These are phyloP conservation scores for Crematogaster levior DNA, from an alignment of 2,888 invertebrate species.

Conservation along the genomic window DNA sequence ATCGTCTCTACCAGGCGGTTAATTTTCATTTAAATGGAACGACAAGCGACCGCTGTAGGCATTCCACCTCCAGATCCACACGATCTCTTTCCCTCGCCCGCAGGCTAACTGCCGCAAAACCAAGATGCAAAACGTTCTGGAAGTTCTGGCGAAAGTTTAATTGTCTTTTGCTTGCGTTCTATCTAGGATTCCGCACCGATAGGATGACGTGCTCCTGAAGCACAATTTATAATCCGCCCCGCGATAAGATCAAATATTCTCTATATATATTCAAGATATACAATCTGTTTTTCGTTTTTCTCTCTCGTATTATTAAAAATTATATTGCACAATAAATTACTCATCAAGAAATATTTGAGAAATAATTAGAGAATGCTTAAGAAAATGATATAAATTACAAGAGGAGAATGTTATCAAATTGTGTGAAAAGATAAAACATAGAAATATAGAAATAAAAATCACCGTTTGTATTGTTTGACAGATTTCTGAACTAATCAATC, in stretches of 20 bases:
- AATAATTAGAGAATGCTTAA: not conserved
- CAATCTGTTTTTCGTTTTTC: not conserved
- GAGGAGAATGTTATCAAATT: not conserved
- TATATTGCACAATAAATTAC: not conserved
- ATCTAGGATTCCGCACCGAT: slow-evolving; percentile 60
- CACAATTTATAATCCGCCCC: slow-evolving; percentile 57
- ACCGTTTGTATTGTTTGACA: not conserved
- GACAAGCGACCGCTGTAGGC: slow-evolving; percentile 55
- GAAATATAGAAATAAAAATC: not conserved
- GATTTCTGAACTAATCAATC: not conserved
- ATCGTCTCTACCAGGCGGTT: slow-evolving; percentile 40
- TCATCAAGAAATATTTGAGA: not conserved
- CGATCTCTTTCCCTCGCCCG: slow-evolving; percentile 52
- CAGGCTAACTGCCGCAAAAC: slow-evolving; percentile 55
- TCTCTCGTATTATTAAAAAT: not conserved
- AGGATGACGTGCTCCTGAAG: slow-evolving; percentile 24
- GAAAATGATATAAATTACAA: not conserved
- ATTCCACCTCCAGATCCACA: slow-evolving; percentile 49
- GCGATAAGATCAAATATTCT: slow-evolving; percentile 48
- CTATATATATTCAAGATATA: not conserved
- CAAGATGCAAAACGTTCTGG: slow-evolving; percentile 66
- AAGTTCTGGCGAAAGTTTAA: slow-evolving; percentile 78
- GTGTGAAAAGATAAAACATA: not conserved
- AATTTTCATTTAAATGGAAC: slow-evolving; percentile 79
- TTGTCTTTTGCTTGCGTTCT: slow-evolving; percentile 76